Base-by-base conservation (phyloP, 2,797 vertebrate species). In the Sorex maritimensis region DNA sequence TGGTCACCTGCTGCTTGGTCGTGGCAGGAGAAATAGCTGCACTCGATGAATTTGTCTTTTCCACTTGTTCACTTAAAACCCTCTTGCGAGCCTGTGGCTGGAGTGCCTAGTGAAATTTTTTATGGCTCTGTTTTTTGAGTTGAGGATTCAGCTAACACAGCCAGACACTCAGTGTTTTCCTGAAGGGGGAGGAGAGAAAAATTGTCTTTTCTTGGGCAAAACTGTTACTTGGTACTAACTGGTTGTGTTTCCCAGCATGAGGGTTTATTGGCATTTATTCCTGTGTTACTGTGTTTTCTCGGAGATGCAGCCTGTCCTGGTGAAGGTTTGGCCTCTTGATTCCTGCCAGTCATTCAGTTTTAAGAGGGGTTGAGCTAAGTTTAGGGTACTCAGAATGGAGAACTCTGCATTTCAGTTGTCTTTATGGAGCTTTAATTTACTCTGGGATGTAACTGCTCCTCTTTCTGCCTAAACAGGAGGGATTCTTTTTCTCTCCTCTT, bases 321-420 rank as follows among this genome's bases (percentile, higher is more conserved):
- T 93, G 71, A 71, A 34, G 81, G 26, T 90, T 69, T 91, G 77
- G 49, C 34, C 63, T 86, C 81, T 58, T 85, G 63, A 71, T 88
- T 79, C 23, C 46, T 71, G n/a, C 8, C 77, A 68, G 9, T 67
- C 14, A 77, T 86, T 84, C 69, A 85, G n/a, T 90, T 81, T 91
- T 77, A 85, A 77, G 88, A 88, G 67, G 61, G 69, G 41, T 19
- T 26, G 9, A 79, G 34, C n/a, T 41, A 88, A 81, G 9, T 83
- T 93, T 81, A 81, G 28, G 21, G 21, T 52, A 24, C 46, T 34
- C 72, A 63, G 52, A 83, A 46, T 75, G 44, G n/a, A 14, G 23
- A 69, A 12, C 34, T 86, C 9, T 67, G 26, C 30, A 77, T 65
- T 79, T 88, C 49, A 83, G 0, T n/a, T 74, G 2, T 86, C 84